Evolutionary conservation across 1,140 invertebrate species (phyloP), one percentile per base, ranked within the genome.

Genomic region (Anoplolepis gracilipes): DNA sequence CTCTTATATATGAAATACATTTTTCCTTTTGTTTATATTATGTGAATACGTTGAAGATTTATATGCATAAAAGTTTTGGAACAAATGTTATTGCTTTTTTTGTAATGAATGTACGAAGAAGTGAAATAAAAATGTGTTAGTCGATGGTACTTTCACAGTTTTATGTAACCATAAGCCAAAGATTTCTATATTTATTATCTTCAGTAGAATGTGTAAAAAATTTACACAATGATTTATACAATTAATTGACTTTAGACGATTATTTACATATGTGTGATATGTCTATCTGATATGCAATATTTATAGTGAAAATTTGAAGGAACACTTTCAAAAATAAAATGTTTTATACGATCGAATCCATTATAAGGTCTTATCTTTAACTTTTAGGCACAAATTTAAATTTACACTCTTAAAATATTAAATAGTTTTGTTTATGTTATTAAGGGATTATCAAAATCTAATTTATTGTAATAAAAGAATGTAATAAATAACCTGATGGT

Each of bases 71-170:
- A 64, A 78, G 16, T 85, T 90, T 88, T 85, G 55, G 78, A 87
- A 70, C 70, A 87, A 91, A 85, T 73, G 77, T 89, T 88, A 73
- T 75, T 87, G 77, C 84, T 91, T 91, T 78, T 86, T 91, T 92
- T 92, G 88, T 92, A 92, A 90, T 88, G 81, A 84, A 78, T 91
- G 88, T 88, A 90, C 42, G 87, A 89, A 87, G 77, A 87, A 88
- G 77, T 85, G 84, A 90, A 90, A 92, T 90, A 90, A 91, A 91
- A 90, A 86, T 90, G 75, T 90, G 86, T 88, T 88, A 90, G 86
- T 82, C 78, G 67, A 82, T 82, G 78, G 67, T 82, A 82, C 25
- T 46, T 81, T 5, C 16, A 25, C 8, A 67, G 13, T 36, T 55
- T 70, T 49, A 36, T n/a, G n/a, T 28, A 79, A 22, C 7, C 1